Evolutionary conservation across 2,888 invertebrate species (phyloP).

Genomic region (Colletes collaris): DNA sequence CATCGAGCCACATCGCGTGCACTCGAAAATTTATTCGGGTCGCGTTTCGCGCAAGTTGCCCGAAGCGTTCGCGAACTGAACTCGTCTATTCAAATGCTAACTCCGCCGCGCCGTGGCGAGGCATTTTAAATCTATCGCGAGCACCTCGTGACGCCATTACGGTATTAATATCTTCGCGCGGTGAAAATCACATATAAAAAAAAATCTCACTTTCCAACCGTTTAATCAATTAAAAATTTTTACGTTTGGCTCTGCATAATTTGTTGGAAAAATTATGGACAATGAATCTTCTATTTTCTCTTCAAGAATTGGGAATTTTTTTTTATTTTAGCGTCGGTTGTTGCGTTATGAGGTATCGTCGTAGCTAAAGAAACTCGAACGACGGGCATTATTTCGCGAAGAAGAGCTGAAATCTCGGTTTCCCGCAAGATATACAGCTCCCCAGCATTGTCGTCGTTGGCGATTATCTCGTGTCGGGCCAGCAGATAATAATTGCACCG

Average conservation of each 20-base stretch:
- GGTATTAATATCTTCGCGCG: no score
- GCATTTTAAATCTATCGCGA: conserved; percentile 1
- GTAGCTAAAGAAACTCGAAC: conserved; percentile 16
- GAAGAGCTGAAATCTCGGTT: conserved; percentile 21
- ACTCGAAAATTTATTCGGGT: conserved; percentile 23
- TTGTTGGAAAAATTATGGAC: no score
- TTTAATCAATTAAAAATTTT: no score
- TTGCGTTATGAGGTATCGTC: conserved; percentile 2
- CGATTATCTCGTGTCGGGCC: conserved; percentile 44
- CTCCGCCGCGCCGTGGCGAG: neutral
- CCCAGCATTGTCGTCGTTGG: conserved; percentile 43
- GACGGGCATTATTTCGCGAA: conserved; percentile 27
- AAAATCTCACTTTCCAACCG: no score
- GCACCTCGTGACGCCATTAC: no score
- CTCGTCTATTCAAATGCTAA: conserved; percentile 16
- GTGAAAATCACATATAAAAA: no score
- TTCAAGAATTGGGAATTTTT: neutral
- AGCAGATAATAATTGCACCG: conserved; percentile 53
- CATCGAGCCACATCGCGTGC: neutral
- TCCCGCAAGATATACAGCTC: conserved; percentile 44
- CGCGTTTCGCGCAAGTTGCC: conserved; percentile 4
- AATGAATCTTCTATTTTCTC: no score
- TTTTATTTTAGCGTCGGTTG: conserved; percentile 5
- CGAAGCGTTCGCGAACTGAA: neutral
- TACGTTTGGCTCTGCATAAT: no score